phyloP scores from a whole-genome alignment of 2,888 invertebrate genomes.

The Sesia apiformis region DNA sequence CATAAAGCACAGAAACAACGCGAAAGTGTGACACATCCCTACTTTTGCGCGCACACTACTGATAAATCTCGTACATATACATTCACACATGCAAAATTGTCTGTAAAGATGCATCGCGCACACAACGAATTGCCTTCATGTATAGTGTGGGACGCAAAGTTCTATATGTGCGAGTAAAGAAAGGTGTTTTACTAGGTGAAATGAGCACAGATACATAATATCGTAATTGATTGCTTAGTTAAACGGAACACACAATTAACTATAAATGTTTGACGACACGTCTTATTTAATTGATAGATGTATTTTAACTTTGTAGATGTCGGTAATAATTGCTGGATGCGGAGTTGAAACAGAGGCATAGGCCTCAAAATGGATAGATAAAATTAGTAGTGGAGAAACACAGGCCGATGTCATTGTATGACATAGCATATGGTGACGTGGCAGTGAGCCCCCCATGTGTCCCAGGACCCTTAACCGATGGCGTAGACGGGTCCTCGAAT shows the following conservation, averaged over 20 bases:
- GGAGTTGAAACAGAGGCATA: no score
- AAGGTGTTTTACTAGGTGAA: constrained; percentile 68
- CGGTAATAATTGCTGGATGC: no score
- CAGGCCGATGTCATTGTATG: no score
- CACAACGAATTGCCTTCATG: constrained; percentile 8
- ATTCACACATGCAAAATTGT: constrained; percentile 6
- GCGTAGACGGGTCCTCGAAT: no score
- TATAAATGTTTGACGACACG: neutral
- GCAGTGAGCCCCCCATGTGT: no score
- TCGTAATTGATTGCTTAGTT: constrained; percentile 17
- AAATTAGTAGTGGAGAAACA: no score
- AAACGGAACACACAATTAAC: constrained; percentile 29
- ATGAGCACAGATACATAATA: constrained; percentile 48
- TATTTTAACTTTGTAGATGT: no score
- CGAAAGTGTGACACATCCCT: constrained; percentile 1
- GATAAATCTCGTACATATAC: constrained; percentile 4
- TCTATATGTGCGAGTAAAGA: constrained; percentile 58
- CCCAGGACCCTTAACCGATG: no score
- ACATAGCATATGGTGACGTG: no score
- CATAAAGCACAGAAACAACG: constrained; percentile 12
- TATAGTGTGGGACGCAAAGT: constrained; percentile 14
- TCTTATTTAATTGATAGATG: no score
- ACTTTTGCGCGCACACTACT: constrained; percentile 3
- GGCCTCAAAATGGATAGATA: no score
- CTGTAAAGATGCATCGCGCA: constrained; percentile 3